Evolutionary conservation across 2,888 invertebrate genomes (phyloP), one percentile per base, ranked within the genome.

Genomic region (Pecten maximus): DNA sequence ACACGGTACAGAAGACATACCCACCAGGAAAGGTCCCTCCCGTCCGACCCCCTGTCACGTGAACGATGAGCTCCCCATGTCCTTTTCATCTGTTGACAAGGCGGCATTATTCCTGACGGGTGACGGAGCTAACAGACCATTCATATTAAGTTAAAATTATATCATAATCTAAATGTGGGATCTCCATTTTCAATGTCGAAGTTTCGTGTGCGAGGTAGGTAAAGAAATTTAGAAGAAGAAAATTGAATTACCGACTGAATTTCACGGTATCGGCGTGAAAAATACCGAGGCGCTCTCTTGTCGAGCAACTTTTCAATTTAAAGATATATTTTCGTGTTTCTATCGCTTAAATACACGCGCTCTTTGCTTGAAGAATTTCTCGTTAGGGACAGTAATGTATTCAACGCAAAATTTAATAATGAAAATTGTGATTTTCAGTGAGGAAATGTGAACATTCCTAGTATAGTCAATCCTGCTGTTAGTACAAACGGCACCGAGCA

Each of bases 31-130:
- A 35, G 74, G 74, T 35, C 74, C 74, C 74, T 74, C 35, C 74
- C 74, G 74, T 35, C 35, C 74, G 74, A 74, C 74, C 35, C 74
- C 74, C 74, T 74, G 28, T 74, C 74, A 28, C 74, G 74, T 74
- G 74, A 74, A 15, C 74, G 74, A 74, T 74, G 74, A 74, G 74
- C 28, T 74, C 74, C 12, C 35, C 74, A 35, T 74, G 74, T 15
- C 35, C 35, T 23, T 35, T 74, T 74, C 74, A 35, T 74, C 28
- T 6, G 4, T 28, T 35, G 6, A 74, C 74, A 74, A 74, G 10
- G 74, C 28, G 12, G 8, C 35, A 23, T 74, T 28, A 74, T 74
- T 28, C 35, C 74, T 12, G 60, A 8, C 23, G 60, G 23, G n/a
- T 23, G 28, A 35, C 10, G 35, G 0, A 35, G 74, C 74, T 74